Evolutionary conservation across 2,888 invertebrate genomes (phyloP), one percentile per base, ranked within the genome.

Genomic region (Pristionchus entomophagus): DNA sequence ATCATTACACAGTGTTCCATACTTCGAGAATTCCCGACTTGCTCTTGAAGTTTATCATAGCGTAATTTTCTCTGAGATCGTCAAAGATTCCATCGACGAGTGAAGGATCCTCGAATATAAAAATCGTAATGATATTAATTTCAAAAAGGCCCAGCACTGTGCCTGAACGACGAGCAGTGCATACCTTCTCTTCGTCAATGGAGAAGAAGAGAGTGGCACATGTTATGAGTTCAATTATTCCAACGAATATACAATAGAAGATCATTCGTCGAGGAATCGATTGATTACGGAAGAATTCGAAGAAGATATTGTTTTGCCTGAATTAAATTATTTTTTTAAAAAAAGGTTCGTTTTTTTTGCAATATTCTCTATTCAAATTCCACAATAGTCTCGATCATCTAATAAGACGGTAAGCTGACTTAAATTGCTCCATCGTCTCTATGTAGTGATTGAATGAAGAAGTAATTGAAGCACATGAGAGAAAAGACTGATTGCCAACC

Each of bases 391-490:
- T 45, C 45, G 45, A 45, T 14, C n/a, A n/a, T n/a, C n/a, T n/a
- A n/a, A 14, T 45, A 14, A n/a, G n/a, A n/a, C n/a, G n/a, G n/a
- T n/a, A n/a, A n/a, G n/a, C 41, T 49, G 6, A 45, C 77, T 77
- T 77, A 49, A 77, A 77, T 77, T 77, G 77, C 22, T 77, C 45
- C 77, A 77, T 77, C 14, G 77, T 77, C 77, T 77, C 77, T 26
- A 77, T 77, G 77, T 77, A 77, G 49, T 77, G 77, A 45, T 77
- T 77, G 77, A 77, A 77, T 49, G 77, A 41, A 29, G 26, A 29
- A 4, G 77, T 77, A 14, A 49, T 77, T 26, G 35, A 45, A 17
- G 77, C 49, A 19, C 77, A 77, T 14, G 77, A 41, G n/a, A 77
- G 77, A 29, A 77, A 77, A n/a, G 41, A 14, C 10, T 26, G 26